Evolutionary conservation across 2,888 invertebrate species (phyloP), one percentile per base, ranked within the genome.

Genomic region (Emmelina monodactyla): DNA sequence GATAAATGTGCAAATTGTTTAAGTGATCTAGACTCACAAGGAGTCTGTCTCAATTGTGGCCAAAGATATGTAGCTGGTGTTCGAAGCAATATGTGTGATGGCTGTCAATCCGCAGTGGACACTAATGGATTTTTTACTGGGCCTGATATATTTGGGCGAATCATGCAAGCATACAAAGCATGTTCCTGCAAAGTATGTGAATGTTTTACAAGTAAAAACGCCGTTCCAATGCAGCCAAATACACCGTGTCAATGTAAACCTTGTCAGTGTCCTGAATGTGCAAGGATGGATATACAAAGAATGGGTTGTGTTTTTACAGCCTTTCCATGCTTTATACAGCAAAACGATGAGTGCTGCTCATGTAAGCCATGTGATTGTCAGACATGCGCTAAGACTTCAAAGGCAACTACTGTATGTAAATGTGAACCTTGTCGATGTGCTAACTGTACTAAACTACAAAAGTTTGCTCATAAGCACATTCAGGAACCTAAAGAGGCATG

Each of bases 161-260:
- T 75, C 29, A 67, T 62, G 49, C 64, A 71, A 41, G 56, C 58
- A 11, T 75, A 68, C 32, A 54, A 62, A 31, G 66, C 62, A 0
- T 76, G 76, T 32, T 69, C 59, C 48, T 75, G 76, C 39, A 71
- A 62, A 57, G 56, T 71, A 16, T 76, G 75, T 34, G 64, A 71
- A 44, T 76, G 75, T 31, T 45, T 68, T 12, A 39, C 13, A 43
- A 34, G 32, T 33, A 12, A 35, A 36, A 12, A 13, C 34, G 15
- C 10, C n/a, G n/a, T 3, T 25, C 25, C n/a, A 10, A 25, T 7
- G n/a, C 4, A 7, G 11, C n/a, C n/a, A 7, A 11, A 19, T 19
- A 19, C 4, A 13, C 12, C 29, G 5, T 62, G 66, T 34, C 45
- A 50, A 10, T 61, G 64, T 38, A 55, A 57, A 19, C 58, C 58